Base-by-base conservation (phyloP, 2,888 invertebrate species). In the Heliconius erato region DNA sequence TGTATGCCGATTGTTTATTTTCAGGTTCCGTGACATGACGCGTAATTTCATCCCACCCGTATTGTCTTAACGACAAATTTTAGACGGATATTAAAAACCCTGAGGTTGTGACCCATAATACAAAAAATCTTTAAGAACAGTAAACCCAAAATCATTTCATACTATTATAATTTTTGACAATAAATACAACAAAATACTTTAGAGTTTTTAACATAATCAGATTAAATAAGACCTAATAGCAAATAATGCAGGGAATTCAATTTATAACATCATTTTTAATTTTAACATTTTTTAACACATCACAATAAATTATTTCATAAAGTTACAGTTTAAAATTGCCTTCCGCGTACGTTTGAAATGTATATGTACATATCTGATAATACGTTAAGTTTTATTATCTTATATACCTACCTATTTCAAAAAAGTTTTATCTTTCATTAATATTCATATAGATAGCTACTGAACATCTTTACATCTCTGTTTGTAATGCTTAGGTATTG, bases 1-100 rank as follows among this genome's bases (percentile, higher is more conserved):
- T 72, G 72, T 72, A 26, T 72, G 72, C 44, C 44, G 44, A 72
- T 72, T 72, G 26, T 72, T 72, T 49, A 72, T 72, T 72, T 72
- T 72, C 72, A 44, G 72, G 72, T 72, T 72, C 49, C 14, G 72
- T 72, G 72, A 72, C 44, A 44, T 44, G 44, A 72, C 26, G 72
- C 26, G 72, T 40, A 44, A 44, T 16, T 72, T 26, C 26, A 72
- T 44, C 72, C 44, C 44, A 19, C 44, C 71, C 72, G 26, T 26
- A 49, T 19, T 44, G 44, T 72, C 4, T 40, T 71, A 71, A 40
- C n/a, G 40, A 14, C 23, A n/a, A 71, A 71, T 44, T 44, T 44
- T 44, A 44, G 16, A n/a, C 12, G 16, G 3, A 72, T 26, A 14
- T 23, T 69, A 12, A 14, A 14, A 7, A 44, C 12, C 6, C 5